Evolutionary conservation across 1,140 invertebrate genomes (phyloP), one percentile per base, ranked within the genome.

Genomic region (Nebria ingens): DNA sequence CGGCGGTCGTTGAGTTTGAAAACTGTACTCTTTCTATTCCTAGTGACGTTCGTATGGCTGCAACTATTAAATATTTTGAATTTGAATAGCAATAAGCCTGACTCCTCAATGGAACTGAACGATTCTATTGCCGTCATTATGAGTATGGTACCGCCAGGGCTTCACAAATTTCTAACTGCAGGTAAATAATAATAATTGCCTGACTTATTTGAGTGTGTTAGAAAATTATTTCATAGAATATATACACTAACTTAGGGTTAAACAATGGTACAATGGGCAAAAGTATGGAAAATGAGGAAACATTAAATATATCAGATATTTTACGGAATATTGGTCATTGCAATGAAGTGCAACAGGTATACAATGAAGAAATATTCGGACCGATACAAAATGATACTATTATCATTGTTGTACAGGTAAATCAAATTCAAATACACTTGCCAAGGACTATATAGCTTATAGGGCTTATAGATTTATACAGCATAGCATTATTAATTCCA

Each of bases 381-480:
- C 85, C 86, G 15, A 67, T 89, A 57, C 78, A 82, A 59, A 78
- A 79, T 64, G 84, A 88, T 70, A 84, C 85, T 54, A 78, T 87
- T 60, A 79, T 90, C 62, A 88, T 90, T 66, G 84, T 89, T 38
- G 73, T 88, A 56, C 91, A 97, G 78, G 87, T 91, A 64, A 58
- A 57, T 61, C 15, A 23, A 20, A 19, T n/a, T n/a, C n/a, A n/a
- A n/a, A n/a, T n/a, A n/a, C n/a, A n/a, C n/a, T n/a, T n/a, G n/a
- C n/a, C n/a, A n/a, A n/a, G n/a, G n/a, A n/a, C n/a, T n/a, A n/a
- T n/a, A n/a, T n/a, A n/a, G n/a, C n/a, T n/a, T n/a, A n/a, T n/a
- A n/a, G n/a, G n/a, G n/a, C n/a, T n/a, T n/a, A n/a, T n/a, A n/a
- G n/a, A n/a, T n/a, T n/a, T n/a, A n/a, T n/a, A n/a, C n/a, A n/a